Evolutionary conservation across 2,113 vertebrate species (phyloP), one percentile per base, ranked within the genome.

Genomic region (Ophiodon elongatus): DNA sequence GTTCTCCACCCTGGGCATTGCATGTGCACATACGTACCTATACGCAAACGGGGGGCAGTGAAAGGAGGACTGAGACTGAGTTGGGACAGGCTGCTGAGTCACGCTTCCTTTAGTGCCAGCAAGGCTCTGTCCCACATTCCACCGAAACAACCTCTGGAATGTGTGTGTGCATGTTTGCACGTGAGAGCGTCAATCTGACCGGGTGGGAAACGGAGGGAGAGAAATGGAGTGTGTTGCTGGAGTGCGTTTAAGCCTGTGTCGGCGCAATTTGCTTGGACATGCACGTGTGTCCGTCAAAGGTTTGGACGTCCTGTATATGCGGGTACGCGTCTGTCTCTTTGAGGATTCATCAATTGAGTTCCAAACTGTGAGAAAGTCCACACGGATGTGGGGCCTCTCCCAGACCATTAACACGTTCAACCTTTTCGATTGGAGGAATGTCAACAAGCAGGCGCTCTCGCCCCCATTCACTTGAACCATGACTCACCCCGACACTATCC

Each of bases 141-240:
- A 82, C 77, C 33, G 80, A 92, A 79, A 89, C 87, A 85, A 93
- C 93, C 93, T 94, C 92, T 91, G 93, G 95, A 95, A 95, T 95
- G 92, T 73, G 82, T 64, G 80, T 79, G 84, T 88, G 35, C 77
- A 75, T 84, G 90, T 85, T 79, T 89, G 88, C 83, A 80, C 73
- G 86, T 89, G 83, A 88, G 80, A 43, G 67, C 37, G 74, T 84
- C 72, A 21, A 70, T 80, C 31, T 71, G 62, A 85, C 84, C 84
- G 70, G 76, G 68, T 89, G 85, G 70, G 69, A 89, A 77, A 39
- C 17, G 10, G 31, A 73, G 54, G 35, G 50, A 70, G 14, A 81
- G 14, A 74, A 59, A 63, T 23, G 8, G 41, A 63, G 67, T 23
- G 72, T 43, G 69, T n/a, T 33, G 59, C 41, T n/a, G 66, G 47